A percentile compares a stretch with the other conserved stretches of the same genome.
These are phyloP conservation scores for Sciaenops ocellatus DNA, from an alignment of 2,797 vertebrate genomes.

Conservation along the genomic window DNA sequence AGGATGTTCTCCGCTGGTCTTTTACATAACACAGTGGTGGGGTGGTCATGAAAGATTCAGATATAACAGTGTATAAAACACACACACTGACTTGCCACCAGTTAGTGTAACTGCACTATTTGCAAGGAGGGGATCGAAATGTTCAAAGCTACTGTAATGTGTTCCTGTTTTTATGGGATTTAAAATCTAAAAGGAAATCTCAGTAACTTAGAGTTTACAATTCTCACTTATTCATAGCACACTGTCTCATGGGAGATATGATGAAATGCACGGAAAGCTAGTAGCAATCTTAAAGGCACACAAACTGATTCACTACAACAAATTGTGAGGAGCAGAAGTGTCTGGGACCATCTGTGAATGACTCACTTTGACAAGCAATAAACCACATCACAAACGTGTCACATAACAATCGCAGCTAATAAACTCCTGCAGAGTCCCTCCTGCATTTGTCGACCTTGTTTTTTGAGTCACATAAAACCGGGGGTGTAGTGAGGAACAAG, in stretches of 20 bases:
- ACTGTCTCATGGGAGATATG: neutral
- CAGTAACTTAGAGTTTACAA: neutral
- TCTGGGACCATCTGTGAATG: slow-evolving; percentile 64
- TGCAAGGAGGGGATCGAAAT: neutral
- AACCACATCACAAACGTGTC: slow-evolving; percentile 40
- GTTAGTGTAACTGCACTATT: slow-evolving; percentile 1
- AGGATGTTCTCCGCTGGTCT: slow-evolving; percentile 48
- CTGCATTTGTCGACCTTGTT: slow-evolving; percentile 26
- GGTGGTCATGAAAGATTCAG: slow-evolving; percentile 76
- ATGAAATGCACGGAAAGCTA: slow-evolving; percentile 41
- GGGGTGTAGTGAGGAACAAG: too few relatives aligned
- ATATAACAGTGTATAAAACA: slow-evolving; percentile 20
- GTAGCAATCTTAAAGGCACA: slow-evolving; percentile 40
- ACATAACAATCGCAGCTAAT: slow-evolving; percentile 18
- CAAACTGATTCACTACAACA: slow-evolving; percentile 38
- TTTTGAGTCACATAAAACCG: neutral
- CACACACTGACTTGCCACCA: slow-evolving; percentile 29
- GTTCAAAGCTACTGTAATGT: neutral
- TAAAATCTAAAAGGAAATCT: neutral
- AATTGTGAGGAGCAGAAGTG: slow-evolving; percentile 37
- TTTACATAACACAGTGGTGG: slow-evolving; percentile 69
- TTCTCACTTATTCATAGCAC: neutral
- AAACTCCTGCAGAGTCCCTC: neutral
- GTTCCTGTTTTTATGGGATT: neutral
- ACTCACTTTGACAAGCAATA: slow-evolving; percentile 51